Base-by-base conservation (phyloP, 2,797 vertebrate species). In the Lepilemur septentrionalis region DNA sequence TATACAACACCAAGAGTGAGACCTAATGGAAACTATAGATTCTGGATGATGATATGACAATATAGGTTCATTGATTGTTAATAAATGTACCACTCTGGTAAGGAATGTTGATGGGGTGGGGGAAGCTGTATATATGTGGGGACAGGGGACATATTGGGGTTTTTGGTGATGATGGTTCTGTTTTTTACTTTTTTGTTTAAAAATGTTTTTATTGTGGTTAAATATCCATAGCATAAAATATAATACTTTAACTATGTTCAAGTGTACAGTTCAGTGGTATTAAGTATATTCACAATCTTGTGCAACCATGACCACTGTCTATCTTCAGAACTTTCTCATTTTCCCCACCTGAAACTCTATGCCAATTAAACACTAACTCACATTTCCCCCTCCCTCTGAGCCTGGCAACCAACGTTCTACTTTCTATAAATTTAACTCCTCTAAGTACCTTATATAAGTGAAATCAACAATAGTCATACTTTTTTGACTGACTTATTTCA, bases 101-200 rank as follows among this genome's bases (percentile, higher is more conserved):
- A n/a, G n/a, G 17, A 8, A 67, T 8, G 4, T 35, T 18, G 63
- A 18, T 67, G 18, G 46, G 32, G 63, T n/a, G 32, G 63, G 63
- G 63, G 32, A 35, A 17, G 63, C 32, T 35, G 32, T 67, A 10
- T 18, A 35, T n/a, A 32, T 35, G 63, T 65, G 17, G 17, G 63
- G 63, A n/a, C 32, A 35, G 63, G 63, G 63, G 17, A 17, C 17
- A 20, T 67, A 18, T 67, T 75, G 20, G 12, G 18, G 35, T 1
- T 48, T 55, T 65, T 46, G 22, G 13, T 92, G n/a, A 30, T 92
- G 15, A 35, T 73, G 35, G 23, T 75, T 96, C n/a, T 79, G 35
- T 92, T 57, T 30, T 81, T 93, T 93, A 28, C 28, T 82, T 92
- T 57, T 76, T 86, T 41, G 76, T 82, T 89, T 57, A 48, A 67